A percentile compares a stretch with the other conserved stretches of the same genome.
Conservation (phyloP, 2,797 vertebrate genomes). For the Triplophysa yarkandensis region DNA sequence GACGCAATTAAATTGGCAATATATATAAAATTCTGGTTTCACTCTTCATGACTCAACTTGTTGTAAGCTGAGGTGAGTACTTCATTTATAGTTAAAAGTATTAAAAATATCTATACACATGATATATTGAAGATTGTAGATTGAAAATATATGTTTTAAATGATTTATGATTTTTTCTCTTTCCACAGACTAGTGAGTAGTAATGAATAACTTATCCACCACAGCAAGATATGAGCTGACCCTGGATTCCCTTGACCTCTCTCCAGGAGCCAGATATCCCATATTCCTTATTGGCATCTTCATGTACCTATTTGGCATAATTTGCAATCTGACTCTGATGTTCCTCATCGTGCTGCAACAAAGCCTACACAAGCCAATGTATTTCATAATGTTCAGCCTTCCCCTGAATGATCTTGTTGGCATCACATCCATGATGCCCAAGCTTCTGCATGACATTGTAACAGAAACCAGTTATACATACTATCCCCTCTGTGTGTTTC, state of each 20-base stretch:
- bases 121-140: too few relatives aligned
- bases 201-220: slow-evolving; percentile 69
- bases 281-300: slow-evolving; percentile 68
- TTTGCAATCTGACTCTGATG: slow-evolving; percentile 73
- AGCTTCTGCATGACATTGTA: slow-evolving; percentile 59
- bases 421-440: slow-evolving; percentile 68
- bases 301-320: slow-evolving; percentile 65
- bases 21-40: neutral
- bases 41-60: neutral
- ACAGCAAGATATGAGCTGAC: slow-evolving; percentile 59
- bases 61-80: neutral
- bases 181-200: neutral
- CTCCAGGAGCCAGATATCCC: slow-evolving; percentile 67
- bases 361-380: slow-evolving; percentile 61
- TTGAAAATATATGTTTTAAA: too few relatives aligned
- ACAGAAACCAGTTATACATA: slow-evolving; percentile 59
- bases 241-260: slow-evolving; percentile 67
- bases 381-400: slow-evolving; percentile 56
- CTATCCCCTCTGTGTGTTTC: slow-evolving; percentile 74
- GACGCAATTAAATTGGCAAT: neutral
- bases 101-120: too few relatives aligned
- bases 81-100: too few relatives aligned
- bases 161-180: too few relatives aligned
- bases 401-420: slow-evolving; percentile 58
- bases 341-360: slow-evolving; percentile 65